Evolutionary conservation across 2,113 vertebrate species (phyloP).

Genomic region (Argyrosomus japonicus): DNA sequence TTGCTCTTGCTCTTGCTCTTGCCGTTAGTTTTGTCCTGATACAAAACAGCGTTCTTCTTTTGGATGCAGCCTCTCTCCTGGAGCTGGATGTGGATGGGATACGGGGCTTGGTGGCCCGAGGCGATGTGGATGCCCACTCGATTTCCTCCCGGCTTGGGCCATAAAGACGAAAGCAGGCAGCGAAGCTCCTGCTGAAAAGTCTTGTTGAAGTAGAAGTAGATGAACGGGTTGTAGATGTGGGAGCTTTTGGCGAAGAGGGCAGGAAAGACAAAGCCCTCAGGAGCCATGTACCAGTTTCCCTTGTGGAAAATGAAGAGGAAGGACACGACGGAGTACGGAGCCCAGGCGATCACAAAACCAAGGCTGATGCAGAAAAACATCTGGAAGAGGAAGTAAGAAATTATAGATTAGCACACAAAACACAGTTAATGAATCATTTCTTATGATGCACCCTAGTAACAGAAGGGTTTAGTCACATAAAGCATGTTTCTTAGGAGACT

Average conservation of each 20-base stretch:
- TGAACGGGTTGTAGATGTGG: constrained; percentile 83
- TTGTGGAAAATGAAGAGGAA: constrained; percentile 80
- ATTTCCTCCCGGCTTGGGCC: constrained; percentile 43
- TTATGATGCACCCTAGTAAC: background rate
- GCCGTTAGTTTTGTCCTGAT: background rate
- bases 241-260: constrained; percentile 82
- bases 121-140: constrained; percentile 46
- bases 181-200: constrained; percentile 73
- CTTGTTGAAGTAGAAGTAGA: constrained; percentile 84
- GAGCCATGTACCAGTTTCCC: constrained; percentile 70
- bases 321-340: constrained; percentile 75
- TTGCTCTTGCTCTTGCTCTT: background rate
- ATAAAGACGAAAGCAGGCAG: constrained; percentile 44
- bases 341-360: constrained; percentile 79
- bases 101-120: background rate
- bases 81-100: constrained; percentile 78
- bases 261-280: constrained; percentile 73
- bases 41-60: background rate
- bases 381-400: constrained; percentile 56
- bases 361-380: constrained; percentile 83
- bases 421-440: constrained; percentile 15
- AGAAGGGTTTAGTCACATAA: rapidly evolving
- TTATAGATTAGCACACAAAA: background rate
- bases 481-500: constrained; percentile 4
- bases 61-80: constrained; percentile 49